Base-by-base conservation (phyloP, 2,888 invertebrate genomes). In the Coelopa pilipes region DNA sequence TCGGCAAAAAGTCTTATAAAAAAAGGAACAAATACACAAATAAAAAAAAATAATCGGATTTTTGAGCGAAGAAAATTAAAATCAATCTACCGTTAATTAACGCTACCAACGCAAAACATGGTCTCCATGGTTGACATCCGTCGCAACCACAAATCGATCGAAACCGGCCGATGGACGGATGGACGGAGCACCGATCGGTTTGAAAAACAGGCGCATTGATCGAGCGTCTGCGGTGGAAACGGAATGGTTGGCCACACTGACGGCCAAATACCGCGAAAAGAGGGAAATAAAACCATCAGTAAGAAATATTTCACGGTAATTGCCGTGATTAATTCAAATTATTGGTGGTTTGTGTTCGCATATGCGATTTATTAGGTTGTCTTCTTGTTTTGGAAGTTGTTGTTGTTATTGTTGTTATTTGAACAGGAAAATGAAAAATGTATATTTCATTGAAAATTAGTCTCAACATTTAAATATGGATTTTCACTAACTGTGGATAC, bases 121-220 rank as follows among this genome's bases (percentile, higher is more conserved):
- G 17, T 19, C 50, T 50, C 49, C 70, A 70, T 63, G 69, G 59
- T 70, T 70, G 70, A 70, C 70, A 70, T 60, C 49, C 70, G 62
- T 49, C 24, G 49, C 13, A 70, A 24, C 21, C 62, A 70, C 60
- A 60, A 70, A 70, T 60, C 70, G 60, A 60, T 24, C 60, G 59
- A 17, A 57, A 17, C 69, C 34, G 34, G 34, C 34, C 34, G 34
- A 34, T 2, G 34, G 34, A 34, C 34, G 34, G 34, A 34, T 34
- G 34, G 34, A 34, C n/a, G 34, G 4, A 34, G 34, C 34, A 34
- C 7, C 34, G 34, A 34, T 34, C 34, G 34, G 7, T 34, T 34
- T 7, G 34, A 34, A 34, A 34, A 34, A 34, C 4, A 34, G 34
- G 34, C 4, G 34, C 2, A 34, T 34, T 7, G 34, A 34, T 34